Conservation (phyloP, 2,888 invertebrate genomes). For the Lithodes maja region DNA sequence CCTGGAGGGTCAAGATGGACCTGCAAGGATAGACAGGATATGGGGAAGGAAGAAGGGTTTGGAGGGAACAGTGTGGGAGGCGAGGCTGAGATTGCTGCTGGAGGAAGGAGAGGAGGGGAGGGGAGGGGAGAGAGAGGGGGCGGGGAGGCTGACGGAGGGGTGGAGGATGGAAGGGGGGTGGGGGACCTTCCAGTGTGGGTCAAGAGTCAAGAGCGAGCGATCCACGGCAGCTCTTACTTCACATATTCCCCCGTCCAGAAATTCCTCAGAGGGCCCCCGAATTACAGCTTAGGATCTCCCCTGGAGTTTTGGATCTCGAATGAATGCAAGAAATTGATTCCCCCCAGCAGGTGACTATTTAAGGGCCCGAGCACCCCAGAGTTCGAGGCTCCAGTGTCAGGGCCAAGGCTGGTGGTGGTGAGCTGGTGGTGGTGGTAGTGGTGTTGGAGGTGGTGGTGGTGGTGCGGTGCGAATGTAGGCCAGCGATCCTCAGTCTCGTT, state of each 20-base stretch:
- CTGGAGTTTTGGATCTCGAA: no score
- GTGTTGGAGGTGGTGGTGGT: constrained; percentile 34
- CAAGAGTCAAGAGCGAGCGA: neutral
- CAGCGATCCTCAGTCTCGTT: constrained; percentile 50
- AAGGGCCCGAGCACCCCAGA: neutral
- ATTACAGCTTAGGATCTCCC: no score
- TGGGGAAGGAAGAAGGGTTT: neutral
- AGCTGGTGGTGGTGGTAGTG: constrained; percentile 37
- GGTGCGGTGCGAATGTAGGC: constrained; percentile 51
- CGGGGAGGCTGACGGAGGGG: neutral
- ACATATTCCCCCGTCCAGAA: neutral
- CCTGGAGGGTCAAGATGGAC: no score
- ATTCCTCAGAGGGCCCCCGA: no score
- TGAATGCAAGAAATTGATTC: neutral
- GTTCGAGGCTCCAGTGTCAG: constrained; percentile 49
- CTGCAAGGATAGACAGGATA: no score
- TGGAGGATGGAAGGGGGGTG: neutral
- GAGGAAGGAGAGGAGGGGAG: neutral
- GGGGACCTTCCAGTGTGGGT: neutral
- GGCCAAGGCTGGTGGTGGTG: constrained; percentile 47
- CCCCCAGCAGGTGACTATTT: neutral
- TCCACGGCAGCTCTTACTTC: neutral
- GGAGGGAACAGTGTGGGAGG: neutral
- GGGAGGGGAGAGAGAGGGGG: neutral
- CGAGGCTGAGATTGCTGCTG: neutral